Evolutionary conservation across 2,797 vertebrate genomes (phyloP).

Genomic region (Tenualosa ilisha): DNA sequence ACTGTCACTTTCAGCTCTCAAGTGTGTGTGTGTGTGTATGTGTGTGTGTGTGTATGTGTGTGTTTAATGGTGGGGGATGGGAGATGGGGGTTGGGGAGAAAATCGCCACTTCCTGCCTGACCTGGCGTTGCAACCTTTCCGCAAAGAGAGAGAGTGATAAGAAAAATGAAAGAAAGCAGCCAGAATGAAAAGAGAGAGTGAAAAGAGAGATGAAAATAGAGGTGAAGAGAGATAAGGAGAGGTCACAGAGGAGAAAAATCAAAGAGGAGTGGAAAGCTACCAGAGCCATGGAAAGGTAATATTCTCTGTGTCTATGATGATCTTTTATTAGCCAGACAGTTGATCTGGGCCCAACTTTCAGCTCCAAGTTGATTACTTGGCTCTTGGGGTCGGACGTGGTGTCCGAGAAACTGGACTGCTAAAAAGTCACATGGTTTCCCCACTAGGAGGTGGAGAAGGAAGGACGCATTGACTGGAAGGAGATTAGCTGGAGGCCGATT

Average conservation of each 20-base stretch:
- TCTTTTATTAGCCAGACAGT: background rate
- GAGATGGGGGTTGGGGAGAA: background rate
- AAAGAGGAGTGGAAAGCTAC: background rate
- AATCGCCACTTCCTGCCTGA: background rate
- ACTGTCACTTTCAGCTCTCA: too few relatives aligned
- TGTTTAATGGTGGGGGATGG: background rate
- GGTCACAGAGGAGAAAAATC: background rate
- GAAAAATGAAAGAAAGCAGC: background rate
- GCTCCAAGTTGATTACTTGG: background rate
- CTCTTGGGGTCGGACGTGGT: background rate
- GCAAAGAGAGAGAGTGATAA: background rate
- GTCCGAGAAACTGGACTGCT: background rate
- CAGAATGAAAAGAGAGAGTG: background rate
- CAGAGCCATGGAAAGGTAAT: background rate
- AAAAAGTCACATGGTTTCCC: slow-evolving; percentile 10
- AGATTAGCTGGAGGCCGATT: background rate
- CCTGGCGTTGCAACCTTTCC: background rate
- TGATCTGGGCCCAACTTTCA: background rate
- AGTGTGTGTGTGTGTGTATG: background rate
- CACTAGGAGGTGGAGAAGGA: background rate
- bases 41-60: background rate
- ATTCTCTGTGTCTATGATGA: background rate
- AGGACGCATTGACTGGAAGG: background rate
- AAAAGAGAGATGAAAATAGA: background rate
- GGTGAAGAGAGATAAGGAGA: background rate